Evolutionary conservation across 2,888 invertebrate genomes (phyloP).

Genomic region (Pristionchus japonicus): DNA sequence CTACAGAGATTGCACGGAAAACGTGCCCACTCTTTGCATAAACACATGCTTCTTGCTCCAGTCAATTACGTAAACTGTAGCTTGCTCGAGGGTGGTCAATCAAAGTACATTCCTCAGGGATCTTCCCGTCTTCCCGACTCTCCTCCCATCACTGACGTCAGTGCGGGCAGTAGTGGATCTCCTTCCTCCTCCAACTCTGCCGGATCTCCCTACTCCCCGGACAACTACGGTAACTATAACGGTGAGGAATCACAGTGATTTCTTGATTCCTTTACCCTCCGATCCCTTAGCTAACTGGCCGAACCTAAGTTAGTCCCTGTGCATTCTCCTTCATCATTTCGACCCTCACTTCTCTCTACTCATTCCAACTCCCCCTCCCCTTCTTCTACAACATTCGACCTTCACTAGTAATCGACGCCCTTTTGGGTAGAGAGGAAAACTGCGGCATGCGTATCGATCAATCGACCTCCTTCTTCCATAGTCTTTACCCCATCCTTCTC

Average conservation of each 20-base stretch:
- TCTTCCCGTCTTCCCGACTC: slow-evolving; percentile 67
- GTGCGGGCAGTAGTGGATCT: slow-evolving; percentile 65
- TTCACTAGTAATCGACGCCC: slow-evolving; percentile 34
- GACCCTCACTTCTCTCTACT: slow-evolving; percentile 13
- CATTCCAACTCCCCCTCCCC: neutral
- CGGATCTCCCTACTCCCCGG: slow-evolving; percentile 71
- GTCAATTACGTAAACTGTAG: neutral
- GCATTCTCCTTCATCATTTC: neutral
- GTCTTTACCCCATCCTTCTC: neutral
- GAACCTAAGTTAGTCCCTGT: neutral
- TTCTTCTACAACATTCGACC: slow-evolving; percentile 34
- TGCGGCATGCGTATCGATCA: neutral
- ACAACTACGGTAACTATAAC: slow-evolving; percentile 60
- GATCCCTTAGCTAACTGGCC: neutral
- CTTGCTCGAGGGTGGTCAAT: neutral
- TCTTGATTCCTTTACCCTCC: neutral
- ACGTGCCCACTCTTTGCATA: too few relatives aligned
- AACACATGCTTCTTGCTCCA: too few relatives aligned
- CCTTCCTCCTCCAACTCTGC: slow-evolving; percentile 68
- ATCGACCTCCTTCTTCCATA: neutral
- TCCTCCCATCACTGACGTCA: slow-evolving; percentile 73
- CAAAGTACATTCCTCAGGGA: neutral
- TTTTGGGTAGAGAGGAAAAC: neutral
- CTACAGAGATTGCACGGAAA: too few relatives aligned
- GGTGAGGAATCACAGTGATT: slow-evolving; percentile 43